A percentile compares a stretch with the other conserved stretches of the same genome.
Evolutionary conservation across 2,113 vertebrate species (phyloP).

Genomic region (Dicrurus megarhynchus): DNA sequence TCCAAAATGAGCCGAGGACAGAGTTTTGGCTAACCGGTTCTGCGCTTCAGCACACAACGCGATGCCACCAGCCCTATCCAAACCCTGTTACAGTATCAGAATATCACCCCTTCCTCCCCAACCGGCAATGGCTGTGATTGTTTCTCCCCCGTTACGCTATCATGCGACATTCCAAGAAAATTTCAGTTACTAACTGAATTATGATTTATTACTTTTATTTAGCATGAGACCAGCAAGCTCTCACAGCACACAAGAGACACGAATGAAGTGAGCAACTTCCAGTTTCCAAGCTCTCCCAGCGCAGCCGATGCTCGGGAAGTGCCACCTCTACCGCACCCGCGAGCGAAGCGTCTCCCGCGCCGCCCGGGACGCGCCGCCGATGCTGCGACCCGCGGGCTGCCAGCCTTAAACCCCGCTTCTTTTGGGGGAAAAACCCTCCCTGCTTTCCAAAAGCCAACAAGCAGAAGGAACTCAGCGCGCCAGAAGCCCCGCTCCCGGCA

Average conservation of each 20-base stretch:
- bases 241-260: neutral
- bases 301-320: neutral
- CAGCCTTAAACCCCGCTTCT: neutral
- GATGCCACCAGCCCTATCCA: neutral
- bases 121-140: accelerated
- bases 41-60: neutral
- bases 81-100: neutral
- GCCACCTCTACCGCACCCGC: neutral
- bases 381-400: neutral
- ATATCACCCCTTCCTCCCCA: neutral
- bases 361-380: neutral
- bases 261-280: neutral
- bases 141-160: neutral
- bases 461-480: neutral
- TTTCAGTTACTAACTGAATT: neutral
- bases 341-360: neutral
- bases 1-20: neutral
- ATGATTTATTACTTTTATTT: neutral
- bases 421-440: accelerated
- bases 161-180: accelerated
- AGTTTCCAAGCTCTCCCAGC: accelerated
- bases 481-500: neutral
- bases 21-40: neutral
- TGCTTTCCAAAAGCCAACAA: neutral
- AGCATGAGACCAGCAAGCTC: neutral